Conservation (phyloP, 2,113 vertebrate genomes). For the Indri indri region DNA sequence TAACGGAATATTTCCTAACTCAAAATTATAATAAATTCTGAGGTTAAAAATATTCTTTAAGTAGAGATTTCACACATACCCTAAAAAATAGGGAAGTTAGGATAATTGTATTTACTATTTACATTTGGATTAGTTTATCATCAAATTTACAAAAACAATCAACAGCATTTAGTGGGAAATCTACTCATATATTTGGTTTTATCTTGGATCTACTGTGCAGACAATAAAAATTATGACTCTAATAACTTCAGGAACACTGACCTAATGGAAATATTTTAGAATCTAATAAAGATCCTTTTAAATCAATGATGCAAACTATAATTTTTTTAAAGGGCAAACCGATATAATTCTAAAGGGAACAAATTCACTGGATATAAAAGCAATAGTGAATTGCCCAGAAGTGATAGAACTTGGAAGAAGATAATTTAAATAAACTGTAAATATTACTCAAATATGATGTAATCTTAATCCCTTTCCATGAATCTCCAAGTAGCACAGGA, state of each 20-base stretch:
- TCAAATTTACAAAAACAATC: not conserved
- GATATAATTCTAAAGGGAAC: not conserved
- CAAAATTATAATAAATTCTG: constrained; percentile 23
- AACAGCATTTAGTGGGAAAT: not conserved
- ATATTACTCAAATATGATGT: not conserved
- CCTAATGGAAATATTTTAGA: constrained; percentile 10
- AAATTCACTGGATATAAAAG: not conserved
- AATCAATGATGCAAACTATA: not conserved
- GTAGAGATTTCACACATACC: not conserved
- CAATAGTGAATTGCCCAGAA: not conserved
- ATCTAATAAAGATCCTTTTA: not conserved
- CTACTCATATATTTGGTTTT: not conserved
- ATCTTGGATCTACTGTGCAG: not conserved
- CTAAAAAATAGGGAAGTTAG: not conserved
- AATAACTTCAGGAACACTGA: not conserved
- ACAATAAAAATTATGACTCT: not conserved
- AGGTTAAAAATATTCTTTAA: not conserved
- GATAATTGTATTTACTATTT: not conserved
- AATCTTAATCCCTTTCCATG: not conserved
- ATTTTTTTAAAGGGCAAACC: not conserved
- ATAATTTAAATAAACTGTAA: not conserved
- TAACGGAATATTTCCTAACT: not conserved
- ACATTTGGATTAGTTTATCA: not conserved
- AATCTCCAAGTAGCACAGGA: not conserved
- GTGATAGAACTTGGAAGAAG: not conserved